Evolutionary conservation across 2,113 vertebrate species (phyloP), one percentile per base, ranked within the genome.

Genomic region (Amphiprion ocellaris): DNA sequence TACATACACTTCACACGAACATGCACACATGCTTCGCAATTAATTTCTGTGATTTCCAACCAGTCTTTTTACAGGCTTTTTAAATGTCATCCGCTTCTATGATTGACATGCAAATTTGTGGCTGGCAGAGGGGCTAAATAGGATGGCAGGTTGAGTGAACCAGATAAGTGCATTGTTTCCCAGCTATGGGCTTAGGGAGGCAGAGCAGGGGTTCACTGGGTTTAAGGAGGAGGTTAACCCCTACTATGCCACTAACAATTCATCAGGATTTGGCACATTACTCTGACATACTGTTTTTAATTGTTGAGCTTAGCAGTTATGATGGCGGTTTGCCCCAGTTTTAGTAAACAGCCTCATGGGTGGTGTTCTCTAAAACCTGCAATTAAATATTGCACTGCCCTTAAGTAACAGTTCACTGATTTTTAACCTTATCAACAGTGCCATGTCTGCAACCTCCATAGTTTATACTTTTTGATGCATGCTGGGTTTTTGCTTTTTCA

Each of bases 31-130:
- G 8, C 61, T 86, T 89, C 75, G 79, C 89, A 91, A 90, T 93
- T 93, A 87, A 90, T 93, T 93, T 91, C 79, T 90, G 85, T 90
- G 87, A 93, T 92, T 94, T 91, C 82, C 91, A 83, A 91, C 85
- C 68, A 89, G 89, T 90, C 79, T 79, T 89, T 88, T 92, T 92
- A 90, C 82, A 77, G 89, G 90, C 92, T 90, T 92, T 92, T 93
- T 91, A 93, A 93, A 94, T 93, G 92, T 92, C 92, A 92, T 82
- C 88, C 37, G 44, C 87, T 21, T 67, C 75, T 46, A 85, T 91
- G 92, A 93, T 92, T 93, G 94, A 93, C 93, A 93, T 93, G 91
- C 89, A 92, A 92, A 93, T 92, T 74, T 92, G 74, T 77, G 78
- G 30, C 74, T 92, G 92, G 93, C 83, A 89, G 53, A 89, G 58